Conservation (phyloP, 23 tunicate species). For the Trididemnum clinides region DNA sequence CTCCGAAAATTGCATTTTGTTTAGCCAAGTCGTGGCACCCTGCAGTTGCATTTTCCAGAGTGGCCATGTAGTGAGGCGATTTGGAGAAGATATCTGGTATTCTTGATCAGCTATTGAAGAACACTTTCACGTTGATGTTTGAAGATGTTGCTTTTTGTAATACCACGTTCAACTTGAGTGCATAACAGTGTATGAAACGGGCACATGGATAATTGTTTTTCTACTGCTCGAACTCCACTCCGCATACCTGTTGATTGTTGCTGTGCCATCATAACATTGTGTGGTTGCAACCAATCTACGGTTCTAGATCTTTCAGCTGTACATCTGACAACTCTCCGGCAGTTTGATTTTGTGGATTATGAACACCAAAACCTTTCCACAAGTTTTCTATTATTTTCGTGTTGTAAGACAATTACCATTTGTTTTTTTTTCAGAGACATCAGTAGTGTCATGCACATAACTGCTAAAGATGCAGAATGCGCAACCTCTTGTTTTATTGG, state of each 20-base stretch:
- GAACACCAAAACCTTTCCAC: constrained; percentile 17
- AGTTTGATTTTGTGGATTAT: constrained; percentile 3
- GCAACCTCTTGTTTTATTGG: not conserved
- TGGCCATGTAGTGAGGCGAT: not conserved
- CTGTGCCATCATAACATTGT: constrained; percentile 14
- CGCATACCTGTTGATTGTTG: not conserved
- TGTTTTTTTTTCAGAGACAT: not conserved
- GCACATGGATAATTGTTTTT: not conserved
- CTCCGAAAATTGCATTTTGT: constrained; percentile 10
- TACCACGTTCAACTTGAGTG: not conserved
- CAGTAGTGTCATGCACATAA: not conserved
- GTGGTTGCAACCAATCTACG: not conserved
- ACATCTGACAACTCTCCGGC: not conserved
- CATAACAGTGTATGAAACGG: constrained; percentile 1
- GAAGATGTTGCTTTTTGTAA: not conserved
- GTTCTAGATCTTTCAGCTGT: not conserved
- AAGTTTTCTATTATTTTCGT: not conserved
- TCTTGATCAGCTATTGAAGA: not conserved
- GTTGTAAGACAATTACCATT: not conserved
- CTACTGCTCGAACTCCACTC: not conserved
- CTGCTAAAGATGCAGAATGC: not conserved
- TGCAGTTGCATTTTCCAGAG: not conserved
- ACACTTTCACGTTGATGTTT: not conserved
- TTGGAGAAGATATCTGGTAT: not conserved
- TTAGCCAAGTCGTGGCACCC: not conserved